These are phyloP conservation scores for Drosophila paracracens DNA, from an alignment of 2,888 invertebrate species.

Conservation along the genomic window DNA sequence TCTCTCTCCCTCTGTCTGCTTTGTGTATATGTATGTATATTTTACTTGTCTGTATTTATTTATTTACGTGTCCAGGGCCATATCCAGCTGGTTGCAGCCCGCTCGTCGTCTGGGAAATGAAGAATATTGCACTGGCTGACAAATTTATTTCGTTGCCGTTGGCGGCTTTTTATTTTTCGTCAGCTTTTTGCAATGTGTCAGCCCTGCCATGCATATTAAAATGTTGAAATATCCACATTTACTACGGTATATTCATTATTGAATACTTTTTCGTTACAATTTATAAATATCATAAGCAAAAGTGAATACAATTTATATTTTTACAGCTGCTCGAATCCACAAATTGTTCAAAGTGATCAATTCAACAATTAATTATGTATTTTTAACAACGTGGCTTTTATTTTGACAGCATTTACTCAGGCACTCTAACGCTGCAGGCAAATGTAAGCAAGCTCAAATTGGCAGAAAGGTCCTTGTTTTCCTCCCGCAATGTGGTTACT, in stretches of 20 bases:
- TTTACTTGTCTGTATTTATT: conserved; percentile 65
- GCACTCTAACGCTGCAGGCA: neutral
- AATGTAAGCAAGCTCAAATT: neutral
- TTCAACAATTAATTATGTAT: conserved; percentile 10
- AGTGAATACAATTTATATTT: conserved; percentile 38
- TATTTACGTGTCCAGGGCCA: conserved; percentile 67
- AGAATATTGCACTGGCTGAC: conserved; percentile 80
- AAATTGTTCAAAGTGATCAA: conserved; percentile 22
- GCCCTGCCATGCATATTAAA: conserved; percentile 77
- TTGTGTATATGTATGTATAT: conserved; percentile 26
- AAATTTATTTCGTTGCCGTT: conserved; percentile 74
- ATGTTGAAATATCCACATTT: conserved; percentile 68
- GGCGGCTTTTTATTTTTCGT: conserved; percentile 49
- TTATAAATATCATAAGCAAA: conserved; percentile 37
- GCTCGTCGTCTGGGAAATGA: conserved; percentile 55
- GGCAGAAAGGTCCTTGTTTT: neutral
- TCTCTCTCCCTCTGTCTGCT: conserved; percentile 1
- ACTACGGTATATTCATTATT: conserved; percentile 68
- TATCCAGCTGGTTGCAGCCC: conserved; percentile 47
- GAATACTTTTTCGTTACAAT: conserved; percentile 56
- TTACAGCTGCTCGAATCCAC: conserved; percentile 24
- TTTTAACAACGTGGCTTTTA: neutral
- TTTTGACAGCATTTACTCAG: neutral
- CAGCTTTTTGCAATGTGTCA: conserved; percentile 69
- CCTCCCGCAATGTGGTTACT: neutral